phyloP scores from a whole-genome alignment of 2,888 invertebrate genomes.

The Caenorhabditis sp. region DNA sequence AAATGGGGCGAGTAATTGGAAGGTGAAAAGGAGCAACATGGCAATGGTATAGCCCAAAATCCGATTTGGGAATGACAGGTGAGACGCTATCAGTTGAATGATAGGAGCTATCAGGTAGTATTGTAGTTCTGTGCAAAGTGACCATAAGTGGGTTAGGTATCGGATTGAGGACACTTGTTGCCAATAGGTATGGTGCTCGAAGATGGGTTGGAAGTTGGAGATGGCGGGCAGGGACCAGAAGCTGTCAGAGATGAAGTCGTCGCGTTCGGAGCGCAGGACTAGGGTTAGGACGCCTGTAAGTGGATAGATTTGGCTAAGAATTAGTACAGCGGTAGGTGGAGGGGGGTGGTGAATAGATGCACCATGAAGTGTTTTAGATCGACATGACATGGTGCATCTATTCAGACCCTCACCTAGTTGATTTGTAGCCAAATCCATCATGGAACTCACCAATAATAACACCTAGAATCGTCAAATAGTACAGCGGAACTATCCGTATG shows the following conservation, averaged over 20 bases:
- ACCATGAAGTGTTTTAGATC: no score
- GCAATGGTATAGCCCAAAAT: conserved; percentile 24
- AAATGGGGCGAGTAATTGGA: conserved; percentile 46
- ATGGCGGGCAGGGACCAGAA: conserved; percentile 37
- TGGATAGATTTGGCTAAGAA: not conserved
- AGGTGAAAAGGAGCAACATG: conserved; percentile 27
- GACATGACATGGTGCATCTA: no score
- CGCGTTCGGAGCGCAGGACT: conserved; percentile 29
- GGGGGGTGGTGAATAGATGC: no score
- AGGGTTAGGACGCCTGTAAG: conserved; percentile 18
- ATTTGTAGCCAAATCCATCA: no score
- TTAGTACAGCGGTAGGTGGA: no score
- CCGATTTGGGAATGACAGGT: conserved; percentile 11
- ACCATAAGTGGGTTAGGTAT: conserved; percentile 62
- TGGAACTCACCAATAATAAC: not conserved
- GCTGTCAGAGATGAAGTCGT: conserved; percentile 35
- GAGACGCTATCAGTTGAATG: conserved; percentile 33
- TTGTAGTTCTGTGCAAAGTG: conserved; percentile 58
- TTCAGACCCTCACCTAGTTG: no score
- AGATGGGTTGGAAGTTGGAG: conserved; percentile 50
- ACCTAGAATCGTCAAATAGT: conserved; percentile 45
- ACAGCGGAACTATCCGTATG: conserved; percentile 50
- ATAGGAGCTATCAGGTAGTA: conserved; percentile 63
- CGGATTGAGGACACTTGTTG: conserved; percentile 47
- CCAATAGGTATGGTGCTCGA: conserved; percentile 57